These are phyloP conservation scores for Drosophila planitibia DNA, from an alignment of 2,888 invertebrate species.

Conservation along the genomic window DNA sequence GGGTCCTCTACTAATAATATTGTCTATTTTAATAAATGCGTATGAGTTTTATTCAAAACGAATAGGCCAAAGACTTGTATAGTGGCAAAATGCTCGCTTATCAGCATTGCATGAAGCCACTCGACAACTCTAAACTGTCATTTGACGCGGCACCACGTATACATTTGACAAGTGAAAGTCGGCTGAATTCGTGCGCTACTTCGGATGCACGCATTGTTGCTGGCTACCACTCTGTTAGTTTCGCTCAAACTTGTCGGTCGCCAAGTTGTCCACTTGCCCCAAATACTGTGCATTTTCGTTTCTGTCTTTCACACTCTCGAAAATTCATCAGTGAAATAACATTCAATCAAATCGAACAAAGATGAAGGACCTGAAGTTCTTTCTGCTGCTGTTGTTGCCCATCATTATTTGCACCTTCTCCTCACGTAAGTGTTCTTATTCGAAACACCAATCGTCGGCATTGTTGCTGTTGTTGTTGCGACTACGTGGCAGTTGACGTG, in stretches of 20 bases:
- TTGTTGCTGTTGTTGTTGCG: constrained; percentile 12
- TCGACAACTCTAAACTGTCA: constrained; percentile 59
- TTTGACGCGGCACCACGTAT: constrained; percentile 73
- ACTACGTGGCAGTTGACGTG: constrained; percentile 60
- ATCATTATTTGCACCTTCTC: constrained; percentile 90
- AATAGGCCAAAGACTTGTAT: too few relatives aligned
- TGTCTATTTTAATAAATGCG: not conserved
- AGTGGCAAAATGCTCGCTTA: not conserved
- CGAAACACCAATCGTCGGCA: not conserved
- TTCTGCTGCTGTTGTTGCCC: constrained; percentile 89
- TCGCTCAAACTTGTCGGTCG: constrained; percentile 54
- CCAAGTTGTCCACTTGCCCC: not conserved
- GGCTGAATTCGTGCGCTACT: constrained; percentile 54
- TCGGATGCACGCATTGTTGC: constrained; percentile 51
- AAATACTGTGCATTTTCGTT: constrained; percentile 25
- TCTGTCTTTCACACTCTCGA: constrained; percentile 28
- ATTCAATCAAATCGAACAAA: constrained; percentile 36
- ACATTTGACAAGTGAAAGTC: constrained; percentile 73
- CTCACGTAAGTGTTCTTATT: constrained; percentile 88
- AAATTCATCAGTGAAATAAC: constrained; percentile 31
- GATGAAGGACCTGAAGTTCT: constrained; percentile 90
- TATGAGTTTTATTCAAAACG: not conserved
- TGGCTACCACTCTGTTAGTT: constrained; percentile 53
- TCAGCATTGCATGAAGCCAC: not conserved
- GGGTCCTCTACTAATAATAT: not conserved